Evolutionary conservation across 2,113 vertebrate genomes (phyloP), one percentile per base, ranked within the genome.

Genomic region (Alexandromys fortis): DNA sequence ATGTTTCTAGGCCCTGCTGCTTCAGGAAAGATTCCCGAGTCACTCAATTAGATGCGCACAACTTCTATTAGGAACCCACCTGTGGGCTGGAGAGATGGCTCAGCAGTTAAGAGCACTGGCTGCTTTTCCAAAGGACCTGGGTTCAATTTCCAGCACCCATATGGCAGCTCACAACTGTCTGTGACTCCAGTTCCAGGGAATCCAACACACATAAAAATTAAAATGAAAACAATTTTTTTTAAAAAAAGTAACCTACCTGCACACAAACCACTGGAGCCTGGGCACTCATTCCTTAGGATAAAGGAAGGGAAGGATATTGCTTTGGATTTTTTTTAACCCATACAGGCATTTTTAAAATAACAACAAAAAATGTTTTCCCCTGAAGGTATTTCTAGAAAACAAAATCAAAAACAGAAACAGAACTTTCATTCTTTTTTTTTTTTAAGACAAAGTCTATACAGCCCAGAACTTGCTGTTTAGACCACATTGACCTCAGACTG

Each of bases 21-120:
- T 87, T 89, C 72, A 86, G 88, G 73, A 93, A 89, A 65, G 85
- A 67, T 12, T 94, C 6, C 6, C 1, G 90, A 73, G 68, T 45
- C 63, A 94, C 76, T 86, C 92, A 96, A 67, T 94, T 94, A 93
- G 16, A 92, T 24, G 33, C 75, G 28, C 14, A 95, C 38, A 86
- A 52, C 63, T 75, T 97, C 77, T 70, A 63, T 89, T 92, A 90
- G 79, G 52, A 95, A 90, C 92, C 55, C 85, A 86, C 79, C 95
- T 96, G 38, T 70, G 33, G 16, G 67, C 67, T 35, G 67, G 67
- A 68, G 67, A 68, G 67, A 68, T 35, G 13, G 67, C 14, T 70
- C 67, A 70, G 67, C 17, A 13, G 67, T 70, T 70, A 70, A 35
- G 67, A 70, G 67, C 30, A 68, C 67, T 68, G 67, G 13, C 67